Evolutionary conservation across 2,888 invertebrate genomes (phyloP).

Genomic region (Torymus auratus): DNA sequence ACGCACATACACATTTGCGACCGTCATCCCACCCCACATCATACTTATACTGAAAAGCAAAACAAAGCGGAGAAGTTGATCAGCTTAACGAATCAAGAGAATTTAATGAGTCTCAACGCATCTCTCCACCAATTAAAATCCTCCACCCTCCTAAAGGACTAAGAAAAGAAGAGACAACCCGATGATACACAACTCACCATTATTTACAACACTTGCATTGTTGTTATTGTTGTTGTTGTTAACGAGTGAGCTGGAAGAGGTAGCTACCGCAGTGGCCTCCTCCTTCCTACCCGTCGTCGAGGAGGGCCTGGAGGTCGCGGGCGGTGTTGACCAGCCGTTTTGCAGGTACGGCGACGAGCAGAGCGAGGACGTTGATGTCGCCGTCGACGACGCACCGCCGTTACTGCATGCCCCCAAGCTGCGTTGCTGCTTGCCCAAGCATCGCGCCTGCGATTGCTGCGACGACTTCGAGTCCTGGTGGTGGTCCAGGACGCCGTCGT

Average conservation of each 20-base stretch:
- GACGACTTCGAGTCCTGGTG: constrained; percentile 53
- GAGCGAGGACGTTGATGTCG: constrained; percentile 13
- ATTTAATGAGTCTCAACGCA: too few species aligned
- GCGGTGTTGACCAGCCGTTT: constrained; percentile 81
- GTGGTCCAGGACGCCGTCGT: constrained; percentile 80
- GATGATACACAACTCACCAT: constrained; percentile 61
- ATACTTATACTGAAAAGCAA: too few species aligned
- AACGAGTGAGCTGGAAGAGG: constrained; percentile 62
- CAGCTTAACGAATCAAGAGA: too few species aligned
- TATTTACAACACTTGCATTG: constrained; percentile 68
- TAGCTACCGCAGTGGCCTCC: constrained; percentile 3
- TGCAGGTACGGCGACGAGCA: constrained; percentile 77
- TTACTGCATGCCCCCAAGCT: too few species aligned
- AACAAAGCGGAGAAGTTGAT: too few species aligned
- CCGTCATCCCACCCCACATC: too few species aligned
- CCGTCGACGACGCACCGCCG: background rate
- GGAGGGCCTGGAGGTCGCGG: constrained; percentile 62
- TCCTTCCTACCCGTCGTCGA: constrained; percentile 49
- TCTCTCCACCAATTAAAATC: too few species aligned
- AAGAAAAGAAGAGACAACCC: too few species aligned
- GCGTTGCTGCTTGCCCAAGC: too few species aligned
- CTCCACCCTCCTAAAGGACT: too few species aligned
- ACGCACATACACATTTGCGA: too few species aligned
- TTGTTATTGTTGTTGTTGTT: constrained; percentile 75
- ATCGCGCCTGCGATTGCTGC: too few species aligned